Evolutionary conservation across 1,140 invertebrate species (phyloP), one percentile per base, ranked within the genome.

Genomic region (Conus betulinus): DNA sequence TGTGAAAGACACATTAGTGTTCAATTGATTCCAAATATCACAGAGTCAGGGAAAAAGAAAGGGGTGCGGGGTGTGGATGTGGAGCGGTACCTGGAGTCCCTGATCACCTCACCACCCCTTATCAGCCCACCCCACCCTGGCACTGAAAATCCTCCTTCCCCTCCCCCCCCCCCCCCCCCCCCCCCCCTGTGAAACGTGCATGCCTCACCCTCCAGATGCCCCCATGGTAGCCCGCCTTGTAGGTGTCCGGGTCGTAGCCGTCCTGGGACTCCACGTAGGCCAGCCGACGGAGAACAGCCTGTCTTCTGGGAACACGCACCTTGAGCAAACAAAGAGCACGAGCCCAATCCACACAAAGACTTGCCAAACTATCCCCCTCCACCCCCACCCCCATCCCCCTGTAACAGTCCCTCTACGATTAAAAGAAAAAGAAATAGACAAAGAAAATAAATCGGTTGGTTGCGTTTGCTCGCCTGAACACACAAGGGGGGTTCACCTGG

Each of bases 191-290:
- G 39, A 39, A 0, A 39, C 39, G 39, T 39, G 57, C 0, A 15
- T 11, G 57, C 57, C 67, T 71, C 67, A 93, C 92, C 89, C 92
- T 90, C 92, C 92, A 93, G 11, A 93, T 93, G 7, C 92, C 92
- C 0, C 92, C 92, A 52, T 90, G 52, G 71, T 91, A 92, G 0
- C 90, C 90, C n/a, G 55, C 7, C 57, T 88, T 88, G 85, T 90
- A 92, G 1, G 91, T 92, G 27, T 88, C 67, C 15, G 85, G 71
- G 55, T 91, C 79, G 23, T 67, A 88, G 8, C 92, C 92, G 78
- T 92, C 88, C n/a, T 63, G 51, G 2, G 91, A 89, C 84, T 93
- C 89, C 4, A 93, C 89, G n/a, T 87, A 88, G 5, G 92, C 92
- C 84, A 91, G 82, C 8, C 90, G 89, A 52, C 91, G 84, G 10